A percentile compares a stretch with the other conserved stretches of the same genome.
Conservation (phyloP, 2,888 invertebrate species). For the Drosophila prolongata region DNA sequence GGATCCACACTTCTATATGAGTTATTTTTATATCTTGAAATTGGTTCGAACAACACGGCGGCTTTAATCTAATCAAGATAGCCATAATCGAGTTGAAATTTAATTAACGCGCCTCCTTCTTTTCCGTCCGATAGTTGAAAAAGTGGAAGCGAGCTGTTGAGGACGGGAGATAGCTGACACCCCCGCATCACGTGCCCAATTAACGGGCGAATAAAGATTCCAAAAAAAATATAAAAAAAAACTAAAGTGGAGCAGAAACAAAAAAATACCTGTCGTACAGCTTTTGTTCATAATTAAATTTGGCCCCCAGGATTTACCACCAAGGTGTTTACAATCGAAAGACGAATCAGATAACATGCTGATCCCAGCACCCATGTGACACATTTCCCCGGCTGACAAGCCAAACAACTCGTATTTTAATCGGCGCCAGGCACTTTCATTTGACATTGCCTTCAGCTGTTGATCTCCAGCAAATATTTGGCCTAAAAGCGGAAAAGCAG, state of each 20-base stretch:
- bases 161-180: constrained; percentile 26
- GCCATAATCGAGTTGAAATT: constrained; percentile 55
- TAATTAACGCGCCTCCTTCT: constrained; percentile 62
- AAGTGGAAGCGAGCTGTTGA: neutral
- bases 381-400: constrained; percentile 31
- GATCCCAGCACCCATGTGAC: constrained; percentile 35
- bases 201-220: constrained; percentile 35
- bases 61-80: constrained; percentile 60
- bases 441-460: constrained; percentile 36
- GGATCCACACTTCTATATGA: neutral
- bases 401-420: constrained; percentile 36
- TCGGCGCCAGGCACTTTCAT: constrained; percentile 37
- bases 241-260: constrained; percentile 6
- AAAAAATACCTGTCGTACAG: constrained; percentile 9
- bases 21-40: constrained; percentile 20
- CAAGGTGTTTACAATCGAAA: constrained; percentile 13
- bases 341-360: constrained; percentile 33
- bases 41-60: constrained; percentile 4
- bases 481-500: constrained; percentile 11
- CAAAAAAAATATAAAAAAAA: neutral
- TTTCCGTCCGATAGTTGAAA: constrained; percentile 3
- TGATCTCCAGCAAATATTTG: constrained; percentile 51
- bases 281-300: constrained; percentile 12
- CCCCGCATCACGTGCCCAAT: constrained; percentile 50
- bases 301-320: neutral